Evolutionary conservation across 1,140 invertebrate genomes (phyloP).

Genomic region (Drosophila tani): DNA sequence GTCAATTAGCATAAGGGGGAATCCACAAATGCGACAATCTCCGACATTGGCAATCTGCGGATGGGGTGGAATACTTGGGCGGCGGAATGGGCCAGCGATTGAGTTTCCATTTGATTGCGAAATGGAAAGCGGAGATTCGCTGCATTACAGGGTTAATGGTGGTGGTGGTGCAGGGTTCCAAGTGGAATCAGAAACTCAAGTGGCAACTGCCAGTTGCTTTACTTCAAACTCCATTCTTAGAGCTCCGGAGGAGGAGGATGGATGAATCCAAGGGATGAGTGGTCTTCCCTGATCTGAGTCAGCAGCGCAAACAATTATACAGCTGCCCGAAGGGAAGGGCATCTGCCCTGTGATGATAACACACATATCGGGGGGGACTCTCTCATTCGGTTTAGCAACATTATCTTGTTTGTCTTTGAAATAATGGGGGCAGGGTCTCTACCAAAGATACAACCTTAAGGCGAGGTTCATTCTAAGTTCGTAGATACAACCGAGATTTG

Average conservation of each 20-base stretch:
- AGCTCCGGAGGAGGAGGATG: slow-evolving; percentile 1
- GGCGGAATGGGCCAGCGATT: slow-evolving; percentile 36
- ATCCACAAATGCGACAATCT: slow-evolving; percentile 58
- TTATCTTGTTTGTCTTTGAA: slow-evolving; percentile 23
- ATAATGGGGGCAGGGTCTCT: slow-evolving; percentile 3
- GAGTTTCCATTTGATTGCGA: slow-evolving; percentile 72
- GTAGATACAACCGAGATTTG: background rate
- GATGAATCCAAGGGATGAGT: slow-evolving; percentile 36
- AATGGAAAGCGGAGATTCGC: slow-evolving; percentile 73
- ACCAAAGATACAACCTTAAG: background rate
- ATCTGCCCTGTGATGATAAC: slow-evolving; percentile 37
- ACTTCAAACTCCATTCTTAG: slow-evolving; percentile 12
- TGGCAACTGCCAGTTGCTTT: slow-evolving; percentile 46
- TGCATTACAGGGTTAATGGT: slow-evolving; percentile 9
- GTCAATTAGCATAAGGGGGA: slow-evolving; percentile 48
- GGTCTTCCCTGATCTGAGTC: slow-evolving; percentile 41
- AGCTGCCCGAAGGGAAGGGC: slow-evolving; percentile 24
- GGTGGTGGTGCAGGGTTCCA: slow-evolving; percentile 2
- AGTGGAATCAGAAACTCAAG: slow-evolving; percentile 35
- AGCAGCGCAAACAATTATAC: slow-evolving; percentile 49
- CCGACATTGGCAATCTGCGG: slow-evolving; percentile 50
- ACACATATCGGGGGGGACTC: background rate
- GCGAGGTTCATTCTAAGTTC: background rate
- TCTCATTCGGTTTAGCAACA: slow-evolving; percentile 11
- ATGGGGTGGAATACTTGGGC: slow-evolving; percentile 1